phyloP scores from a whole-genome alignment of 2,888 invertebrate genomes.

The Melanotus villosus region DNA sequence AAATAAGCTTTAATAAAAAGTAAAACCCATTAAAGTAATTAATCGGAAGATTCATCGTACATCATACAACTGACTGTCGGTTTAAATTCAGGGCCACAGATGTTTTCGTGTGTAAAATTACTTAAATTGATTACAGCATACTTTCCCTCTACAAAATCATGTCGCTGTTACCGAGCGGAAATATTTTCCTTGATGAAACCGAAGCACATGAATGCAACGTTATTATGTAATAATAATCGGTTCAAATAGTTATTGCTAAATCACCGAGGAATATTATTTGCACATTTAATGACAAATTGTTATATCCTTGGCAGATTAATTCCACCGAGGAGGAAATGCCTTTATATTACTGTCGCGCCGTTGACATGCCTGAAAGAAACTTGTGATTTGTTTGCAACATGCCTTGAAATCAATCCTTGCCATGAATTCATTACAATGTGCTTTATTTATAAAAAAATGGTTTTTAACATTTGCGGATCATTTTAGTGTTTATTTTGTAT shows the following conservation, averaged over 20 bases:
- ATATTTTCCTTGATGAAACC: background rate
- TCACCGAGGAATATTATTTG: background rate
- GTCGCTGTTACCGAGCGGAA: constrained; percentile 4
- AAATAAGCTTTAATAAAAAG: background rate
- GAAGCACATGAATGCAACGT: background rate
- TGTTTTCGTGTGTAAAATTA: constrained; percentile 15
- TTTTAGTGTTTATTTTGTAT: too few species aligned
- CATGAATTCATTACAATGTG: too few species aligned
- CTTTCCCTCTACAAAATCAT: background rate
- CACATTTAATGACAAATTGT: background rate
- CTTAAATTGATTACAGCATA: constrained; percentile 9
- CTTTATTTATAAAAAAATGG: too few species aligned
- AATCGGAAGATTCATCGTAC: background rate
- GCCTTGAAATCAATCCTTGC: too few species aligned
- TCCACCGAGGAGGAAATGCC: background rate
- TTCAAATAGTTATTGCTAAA: background rate
- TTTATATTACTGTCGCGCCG: too few species aligned
- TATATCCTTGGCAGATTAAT: background rate
- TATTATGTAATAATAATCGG: background rate
- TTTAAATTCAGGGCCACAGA: constrained; percentile 10
- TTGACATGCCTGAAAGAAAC: too few species aligned
- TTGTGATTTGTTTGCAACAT: too few species aligned
- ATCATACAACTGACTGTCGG: background rate
- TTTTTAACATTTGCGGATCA: too few species aligned
- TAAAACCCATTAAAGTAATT: background rate